Percentiles rank a stretch among this genome's conserved stretches.
Evolutionary conservation across 1,140 invertebrate species (phyloP).

Genomic region (Oncopodura yosiiana): DNA sequence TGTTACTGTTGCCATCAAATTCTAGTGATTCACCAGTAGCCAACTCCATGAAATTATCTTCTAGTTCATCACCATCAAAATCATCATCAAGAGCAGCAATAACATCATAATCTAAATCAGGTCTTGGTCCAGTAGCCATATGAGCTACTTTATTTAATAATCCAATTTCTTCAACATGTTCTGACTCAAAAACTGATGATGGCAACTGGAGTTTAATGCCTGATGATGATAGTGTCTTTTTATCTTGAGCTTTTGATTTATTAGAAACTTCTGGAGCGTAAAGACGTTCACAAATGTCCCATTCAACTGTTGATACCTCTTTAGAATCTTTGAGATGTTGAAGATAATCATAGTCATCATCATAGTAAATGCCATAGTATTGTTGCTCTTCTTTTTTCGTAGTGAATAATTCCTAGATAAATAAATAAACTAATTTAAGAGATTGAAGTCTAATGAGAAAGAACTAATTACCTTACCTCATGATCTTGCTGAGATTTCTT

Average conservation of each 20-base stretch:
- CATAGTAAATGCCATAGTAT: constrained; percentile 90
- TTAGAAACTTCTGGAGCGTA: constrained; percentile 29
- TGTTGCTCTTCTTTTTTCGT: constrained; percentile 63
- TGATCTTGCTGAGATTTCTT: too few species aligned
- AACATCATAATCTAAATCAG: constrained; percentile 85
- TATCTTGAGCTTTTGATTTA: constrained; percentile 9
- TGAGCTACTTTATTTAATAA: constrained; percentile 78
- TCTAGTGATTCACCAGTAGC: constrained; percentile 54
- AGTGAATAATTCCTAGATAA: constrained; percentile 40
- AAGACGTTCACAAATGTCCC: constrained; percentile 37
- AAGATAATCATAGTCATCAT: constrained; percentile 92
- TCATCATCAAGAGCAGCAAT: constrained; percentile 88
- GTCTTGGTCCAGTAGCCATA: constrained; percentile 51
- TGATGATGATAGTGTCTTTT: constrained; percentile 9
- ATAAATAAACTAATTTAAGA: too few species aligned
- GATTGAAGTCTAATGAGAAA: too few species aligned
- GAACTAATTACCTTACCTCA: too few species aligned
- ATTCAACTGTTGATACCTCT: constrained; percentile 41
- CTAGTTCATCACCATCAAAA: constrained; percentile 69
- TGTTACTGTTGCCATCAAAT: constrained; percentile 23
- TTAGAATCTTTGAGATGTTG: constrained; percentile 71
- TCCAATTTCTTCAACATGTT: constrained; percentile 76
- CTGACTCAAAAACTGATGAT: constrained; percentile 81
- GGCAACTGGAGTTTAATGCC: constrained; percentile 58
- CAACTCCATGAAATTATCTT: constrained; percentile 80